Base-by-base conservation (phyloP, 64 coral and sea anemone species). In the Cladopsammia gracilis region DNA sequence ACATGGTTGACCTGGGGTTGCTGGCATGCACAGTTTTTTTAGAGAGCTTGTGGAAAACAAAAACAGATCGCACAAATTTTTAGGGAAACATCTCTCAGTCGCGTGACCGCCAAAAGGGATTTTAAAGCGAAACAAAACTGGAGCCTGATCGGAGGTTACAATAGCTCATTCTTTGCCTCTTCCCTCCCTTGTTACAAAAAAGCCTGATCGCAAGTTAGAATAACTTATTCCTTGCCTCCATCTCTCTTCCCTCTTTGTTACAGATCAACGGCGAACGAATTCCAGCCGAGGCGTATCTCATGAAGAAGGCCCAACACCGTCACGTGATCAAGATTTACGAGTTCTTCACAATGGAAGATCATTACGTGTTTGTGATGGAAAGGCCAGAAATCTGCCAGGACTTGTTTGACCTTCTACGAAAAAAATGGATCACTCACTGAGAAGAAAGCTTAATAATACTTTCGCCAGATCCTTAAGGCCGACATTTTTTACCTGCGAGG, bases 321-420 rank as follows among this genome's bases (percentile, higher is more conserved):
- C 12, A 81, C 54, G 78, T 81, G 1, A 81, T 81, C 9, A 15
- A 81, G 4, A 12, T 60, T 5, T 59, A 79, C 23, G 22, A 79
- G 12, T 4, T 42, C 76, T 23, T 59, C 3, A 16, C 24, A 34
- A 58, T 20, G 4, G 51, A 79, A 34, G 76, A 79, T 25, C 14
- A 79, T 26, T 79, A 59, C 52, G 51, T 57, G 5, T 79, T 5
- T 16, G 76, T 79, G 0, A 58, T 79, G 76, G 76, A 79, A 59
- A 57, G 76, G 58, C 76, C 76, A 34, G 52, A 59, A 59, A 34
- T 15, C 12, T 79, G 76, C 23, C 3, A 58, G 16, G 78, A 82
- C 42, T 46, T 82, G 25, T 9, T 5, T 19, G 14, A 46, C 3
- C 2, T 64, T 15, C 14, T 64, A 57, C 7, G 13, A 20, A 0